Conservation (phyloP, 2,797 vertebrate genomes). For the Cirrhinus molitorella region DNA sequence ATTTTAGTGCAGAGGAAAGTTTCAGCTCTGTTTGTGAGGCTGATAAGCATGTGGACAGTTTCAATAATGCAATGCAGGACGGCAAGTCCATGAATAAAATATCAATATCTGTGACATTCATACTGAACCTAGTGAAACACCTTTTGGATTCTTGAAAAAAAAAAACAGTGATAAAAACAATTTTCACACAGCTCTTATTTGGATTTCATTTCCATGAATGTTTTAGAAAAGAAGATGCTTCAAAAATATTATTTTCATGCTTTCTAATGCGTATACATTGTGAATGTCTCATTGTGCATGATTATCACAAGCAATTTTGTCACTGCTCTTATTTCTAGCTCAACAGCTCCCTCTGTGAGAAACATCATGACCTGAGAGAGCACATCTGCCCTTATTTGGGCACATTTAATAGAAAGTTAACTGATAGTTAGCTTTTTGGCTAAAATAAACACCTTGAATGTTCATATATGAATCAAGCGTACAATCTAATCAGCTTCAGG, state of each 20-base stretch:
- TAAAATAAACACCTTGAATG: not conserved
- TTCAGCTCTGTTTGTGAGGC: slow-evolving; percentile 32
- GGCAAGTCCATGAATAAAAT: slow-evolving; percentile 22
- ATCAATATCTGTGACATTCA: slow-evolving; percentile 27
- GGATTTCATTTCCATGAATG: not conserved
- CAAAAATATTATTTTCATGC: slow-evolving; percentile 40
- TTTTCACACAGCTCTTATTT: not conserved
- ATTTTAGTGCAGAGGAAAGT: slow-evolving; percentile 56
- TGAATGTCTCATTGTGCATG: slow-evolving; percentile 25
- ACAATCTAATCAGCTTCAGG: not conserved
- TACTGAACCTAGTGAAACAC: not conserved
- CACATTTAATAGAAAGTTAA: slow-evolving; percentile 56
- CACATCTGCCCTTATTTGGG: slow-evolving; percentile 41
- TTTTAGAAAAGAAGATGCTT: not conserved
- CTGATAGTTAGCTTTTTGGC: slow-evolving; percentile 42
- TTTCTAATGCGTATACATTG: not conserved
- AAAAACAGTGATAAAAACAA: not conserved
- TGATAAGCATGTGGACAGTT: slow-evolving; percentile 45
- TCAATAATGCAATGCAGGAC: slow-evolving; percentile 13
- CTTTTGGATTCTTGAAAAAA: not conserved
- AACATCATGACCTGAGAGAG: slow-evolving; percentile 52
- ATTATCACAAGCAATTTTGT: slow-evolving; percentile 53
- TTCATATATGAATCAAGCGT: not conserved
- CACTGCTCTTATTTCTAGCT: slow-evolving; percentile 67
- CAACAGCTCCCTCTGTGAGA: slow-evolving; percentile 83